phyloP scores from a whole-genome alignment of 2,113 vertebrate genomes.

The Pseudopipra pipra region DNA sequence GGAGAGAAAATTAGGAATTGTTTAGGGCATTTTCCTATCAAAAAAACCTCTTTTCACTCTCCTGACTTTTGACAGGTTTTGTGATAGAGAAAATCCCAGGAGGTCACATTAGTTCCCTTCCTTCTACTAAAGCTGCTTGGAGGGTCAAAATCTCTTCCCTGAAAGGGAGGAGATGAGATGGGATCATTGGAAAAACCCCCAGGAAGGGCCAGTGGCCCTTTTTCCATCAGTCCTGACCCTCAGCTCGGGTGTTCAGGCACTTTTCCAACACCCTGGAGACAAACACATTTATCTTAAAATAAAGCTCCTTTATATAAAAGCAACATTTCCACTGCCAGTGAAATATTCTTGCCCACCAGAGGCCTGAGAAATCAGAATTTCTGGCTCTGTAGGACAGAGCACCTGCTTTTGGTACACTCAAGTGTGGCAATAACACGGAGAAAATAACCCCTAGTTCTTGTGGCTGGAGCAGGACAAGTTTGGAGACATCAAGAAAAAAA shows the following conservation, averaged over 20 bases:
- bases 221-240: background rate
- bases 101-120: background rate
- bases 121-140: background rate
- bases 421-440: background rate
- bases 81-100: background rate
- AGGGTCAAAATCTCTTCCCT: background rate
- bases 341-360: background rate
- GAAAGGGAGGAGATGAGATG: background rate
- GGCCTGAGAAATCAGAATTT: background rate
- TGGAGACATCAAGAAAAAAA: background rate
- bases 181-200: background rate
- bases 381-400: background rate
- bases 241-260: background rate
- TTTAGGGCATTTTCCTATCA: background rate
- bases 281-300: background rate
- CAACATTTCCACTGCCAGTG: background rate
- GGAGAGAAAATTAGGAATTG: background rate
- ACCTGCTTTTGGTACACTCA: background rate
- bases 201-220: accelerated
- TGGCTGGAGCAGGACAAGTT: background rate
- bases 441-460: background rate
- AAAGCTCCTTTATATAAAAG: background rate
- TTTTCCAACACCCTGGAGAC: background rate
- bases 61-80: background rate
- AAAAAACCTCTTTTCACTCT: background rate